Base-by-base conservation (phyloP, 23 tunicate genomes). In the Trididemnum miniatum region DNA sequence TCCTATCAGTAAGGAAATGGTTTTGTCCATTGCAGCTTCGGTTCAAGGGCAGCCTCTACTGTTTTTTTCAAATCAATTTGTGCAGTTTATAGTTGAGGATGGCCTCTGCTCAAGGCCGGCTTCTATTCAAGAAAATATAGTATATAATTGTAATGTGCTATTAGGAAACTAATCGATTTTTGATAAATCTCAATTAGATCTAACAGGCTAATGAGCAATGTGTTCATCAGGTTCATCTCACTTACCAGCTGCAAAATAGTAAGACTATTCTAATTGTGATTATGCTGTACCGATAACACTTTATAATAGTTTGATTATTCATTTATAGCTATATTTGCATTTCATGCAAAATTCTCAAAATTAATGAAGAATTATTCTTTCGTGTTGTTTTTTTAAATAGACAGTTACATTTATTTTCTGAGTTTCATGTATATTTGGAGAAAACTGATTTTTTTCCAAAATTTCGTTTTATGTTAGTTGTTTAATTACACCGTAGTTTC, bases 211-310 rank as follows among this genome's bases (percentile, higher is more conserved):
- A 49, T 49, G 57, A 12, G 18, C 57, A 49, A 9, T 29, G 12
- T 12, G 9, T 34, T 34, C 26, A 72, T 57, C 81, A 57, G 81
- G 12, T 72, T 25, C 69, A 20, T 76, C 31, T 9, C n/a, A 9
- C 51, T 36, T 35, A 4, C n/a, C 4, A 35, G 51, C 77, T 62
- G 67, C 67, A 62, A 62, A 62, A 62, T 62, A 62, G 67, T 62
- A 62, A 62, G 67, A 22, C 12, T 44, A 44, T 44, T n/a, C n/a
- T n/a, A n/a, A n/a, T n/a, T n/a, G n/a, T n/a, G n/a, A n/a, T n/a
- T n/a, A n/a, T n/a, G n/a, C n/a, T n/a, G n/a, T n/a, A n/a, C n/a
- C n/a, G n/a, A n/a, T n/a, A n/a, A 44, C 54, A 44, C 54, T 44
- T 44, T 44, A 44, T n/a, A n/a, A n/a, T n/a, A n/a, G n/a, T n/a